Evolutionary conservation across 1,140 invertebrate species (phyloP), one percentile per base, ranked within the genome.

Genomic region (Dufourea novaeangliae): DNA sequence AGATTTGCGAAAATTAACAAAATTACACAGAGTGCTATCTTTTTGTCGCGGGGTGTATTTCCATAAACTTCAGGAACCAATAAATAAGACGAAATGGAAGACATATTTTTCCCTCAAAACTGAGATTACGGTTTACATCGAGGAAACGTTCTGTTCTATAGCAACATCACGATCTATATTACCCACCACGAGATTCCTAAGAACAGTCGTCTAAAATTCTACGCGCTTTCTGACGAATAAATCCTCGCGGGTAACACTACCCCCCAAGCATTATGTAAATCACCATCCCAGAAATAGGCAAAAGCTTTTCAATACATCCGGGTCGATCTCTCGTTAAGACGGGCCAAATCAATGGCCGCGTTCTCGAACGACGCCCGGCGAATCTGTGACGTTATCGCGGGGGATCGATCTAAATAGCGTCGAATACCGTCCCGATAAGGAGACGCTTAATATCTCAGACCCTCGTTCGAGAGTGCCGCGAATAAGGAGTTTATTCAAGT

Each of bases 331-430:
- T 32, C 32, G 41, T 62, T 80, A 71, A 72, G 56, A 27, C 32
- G 66, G 39, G 39, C 56, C 39, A 54, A 74, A 71, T 71, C 81
- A 71, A 79, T 84, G 66, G 22, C 54, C 34, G 39, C 46, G 41
- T 67, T 44, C n/a, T 27, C 29, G 34, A 39, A 11, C 50, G 34
- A 52, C 56, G 79, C n/a, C n/a, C n/a, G 63, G 67, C 32, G 68
- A 34, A 57, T 52, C 29, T 41, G 39, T 64, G 41, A 75, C 44
- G 59, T 84, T 85, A 81, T 84, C 78, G 66, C 4, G 34, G 34
- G 27, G 74, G 70, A 68, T 83, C 70, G 80, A 85, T 86, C 78
- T 76, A 83, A 86, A 85, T 84, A 71, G 75, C 68, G 37, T 76
- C 66, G 70, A 80, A 72, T 80, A n/a, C 57, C 62, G 68, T 52